These are phyloP conservation scores for Lepisosteus osseus DNA, from an alignment of 2,113 vertebrate species.

Conservation along the genomic window DNA sequence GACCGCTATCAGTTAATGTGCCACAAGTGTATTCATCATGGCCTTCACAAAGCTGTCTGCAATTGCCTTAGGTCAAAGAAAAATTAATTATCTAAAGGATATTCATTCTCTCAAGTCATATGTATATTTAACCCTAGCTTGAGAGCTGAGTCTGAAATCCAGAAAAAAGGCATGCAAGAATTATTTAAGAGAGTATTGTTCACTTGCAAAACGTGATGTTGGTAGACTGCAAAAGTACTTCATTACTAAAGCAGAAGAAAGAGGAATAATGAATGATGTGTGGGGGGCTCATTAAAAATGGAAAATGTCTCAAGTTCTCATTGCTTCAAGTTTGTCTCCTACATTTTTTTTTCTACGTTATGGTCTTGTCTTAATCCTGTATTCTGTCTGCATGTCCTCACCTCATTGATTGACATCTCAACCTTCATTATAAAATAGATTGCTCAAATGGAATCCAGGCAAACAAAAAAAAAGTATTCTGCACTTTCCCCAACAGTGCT, in stretches of 20 bases:
- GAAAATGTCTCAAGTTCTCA: conserved; percentile 1
- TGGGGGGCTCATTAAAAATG: conserved; percentile 28
- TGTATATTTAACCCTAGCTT: conserved; percentile 22
- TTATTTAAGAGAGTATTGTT: conserved; percentile 18
- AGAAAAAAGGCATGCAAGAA: conserved; percentile 20
- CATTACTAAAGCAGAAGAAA: background rate
- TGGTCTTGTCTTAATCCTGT: background rate
- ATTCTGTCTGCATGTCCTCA: conserved; percentile 11
- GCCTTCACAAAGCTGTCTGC: background rate
- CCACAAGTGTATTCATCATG: background rate
- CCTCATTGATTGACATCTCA: conserved; percentile 34
- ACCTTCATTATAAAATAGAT: conserved; percentile 28
- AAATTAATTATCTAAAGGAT: background rate
- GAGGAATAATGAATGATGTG: conserved; percentile 23
- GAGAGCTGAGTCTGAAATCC: conserved; percentile 6
- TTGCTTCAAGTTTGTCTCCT: background rate
- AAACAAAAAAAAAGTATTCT: background rate
- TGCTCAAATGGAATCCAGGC: conserved; percentile 25
- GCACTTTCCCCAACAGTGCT: no score
- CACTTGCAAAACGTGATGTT: background rate
- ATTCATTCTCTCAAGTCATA: background rate
- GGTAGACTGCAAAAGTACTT: background rate
- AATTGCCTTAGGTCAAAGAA: conserved; percentile 13
- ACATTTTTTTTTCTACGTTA: background rate
- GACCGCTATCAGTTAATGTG: background rate